phyloP scores from a whole-genome alignment of 2,113 vertebrate species.

The Heloderma charlesbogerti region DNA sequence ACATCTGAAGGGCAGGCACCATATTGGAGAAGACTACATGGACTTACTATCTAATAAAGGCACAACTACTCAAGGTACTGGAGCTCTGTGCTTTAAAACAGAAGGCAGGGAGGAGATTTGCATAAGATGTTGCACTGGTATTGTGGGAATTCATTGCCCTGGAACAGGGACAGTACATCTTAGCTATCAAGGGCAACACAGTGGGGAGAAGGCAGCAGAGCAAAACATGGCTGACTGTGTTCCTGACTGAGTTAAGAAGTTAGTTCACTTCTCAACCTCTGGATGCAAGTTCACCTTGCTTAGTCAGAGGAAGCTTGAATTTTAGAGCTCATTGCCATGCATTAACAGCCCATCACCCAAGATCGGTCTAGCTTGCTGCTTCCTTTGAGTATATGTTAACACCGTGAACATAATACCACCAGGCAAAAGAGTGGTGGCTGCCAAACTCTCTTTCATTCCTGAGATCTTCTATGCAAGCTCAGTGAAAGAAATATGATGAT shows the following conservation, averaged over 20 bases:
- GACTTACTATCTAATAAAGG: not conserved
- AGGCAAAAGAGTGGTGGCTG: slow-evolving; percentile 11
- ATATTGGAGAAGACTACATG: too few species aligned
- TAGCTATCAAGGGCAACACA: not conserved
- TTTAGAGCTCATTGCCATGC: not conserved
- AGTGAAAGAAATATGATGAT: slow-evolving; percentile 54
- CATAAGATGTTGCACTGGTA: not conserved
- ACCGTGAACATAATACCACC: not conserved
- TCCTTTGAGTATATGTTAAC: slow-evolving; percentile 49
- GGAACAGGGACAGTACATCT: not conserved
- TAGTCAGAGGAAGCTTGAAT: not conserved
- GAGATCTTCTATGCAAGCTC: slow-evolving; percentile 54
- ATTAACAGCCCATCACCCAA: slow-evolving; percentile 39
- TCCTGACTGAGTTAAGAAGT: not conserved
- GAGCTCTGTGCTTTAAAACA: not conserved
- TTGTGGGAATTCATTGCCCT: not conserved
- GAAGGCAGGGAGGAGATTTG: not conserved
- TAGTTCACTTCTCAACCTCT: not conserved
- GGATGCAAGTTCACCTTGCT: not conserved
- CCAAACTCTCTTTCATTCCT: slow-evolving; percentile 62
- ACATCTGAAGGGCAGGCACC: too few species aligned
- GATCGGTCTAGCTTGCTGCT: slow-evolving; percentile 38
- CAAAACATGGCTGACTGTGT: not conserved
- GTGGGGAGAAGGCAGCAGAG: not conserved
- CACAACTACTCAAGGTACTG: not conserved